These are phyloP conservation scores for Myathropa florea DNA, from an alignment of 2,888 invertebrate genomes.

Conservation along the genomic window DNA sequence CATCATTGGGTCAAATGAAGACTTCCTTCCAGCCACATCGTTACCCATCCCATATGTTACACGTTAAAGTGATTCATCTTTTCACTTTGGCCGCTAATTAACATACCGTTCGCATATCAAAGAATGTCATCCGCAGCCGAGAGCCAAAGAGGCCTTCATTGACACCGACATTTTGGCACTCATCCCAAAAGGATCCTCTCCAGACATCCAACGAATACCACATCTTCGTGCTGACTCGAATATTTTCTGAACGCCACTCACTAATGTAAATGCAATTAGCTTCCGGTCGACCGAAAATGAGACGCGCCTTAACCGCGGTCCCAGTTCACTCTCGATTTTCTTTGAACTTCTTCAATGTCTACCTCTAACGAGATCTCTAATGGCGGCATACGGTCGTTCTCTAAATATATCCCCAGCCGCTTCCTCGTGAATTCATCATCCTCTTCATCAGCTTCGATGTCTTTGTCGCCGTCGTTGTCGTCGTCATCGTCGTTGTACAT, in stretches of 20 bases:
- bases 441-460: slow-evolving; percentile 9
- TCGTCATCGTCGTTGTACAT: slow-evolving; percentile 21
- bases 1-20: slow-evolving; percentile 31
- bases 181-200: slow-evolving; percentile 39
- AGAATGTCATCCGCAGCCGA: slow-evolving; percentile 49
- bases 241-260: slow-evolving; percentile 31
- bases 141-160: slow-evolving; percentile 23
- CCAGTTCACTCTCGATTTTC: slow-evolving; percentile 62
- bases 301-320: slow-evolving; percentile 26
- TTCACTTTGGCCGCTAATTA: slow-evolving; percentile 51
- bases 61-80: slow-evolving; percentile 9
- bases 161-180: slow-evolving; percentile 56
- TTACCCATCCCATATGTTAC: not conserved
- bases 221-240: slow-evolving; percentile 28
- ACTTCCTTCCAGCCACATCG: not conserved
- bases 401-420: slow-evolving; percentile 49
- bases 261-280: slow-evolving; percentile 48
- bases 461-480: slow-evolving; percentile 2
- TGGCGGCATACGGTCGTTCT: slow-evolving; percentile 41
- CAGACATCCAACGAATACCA: slow-evolving; percentile 37
- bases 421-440: slow-evolving; percentile 57
- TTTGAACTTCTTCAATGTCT: slow-evolving; percentile 55
- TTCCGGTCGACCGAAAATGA: slow-evolving; percentile 60
- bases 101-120: slow-evolving; percentile 57
- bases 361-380: slow-evolving; percentile 65